phyloP scores from a whole-genome alignment of 2,113 vertebrate species.

The Turnix velox region DNA sequence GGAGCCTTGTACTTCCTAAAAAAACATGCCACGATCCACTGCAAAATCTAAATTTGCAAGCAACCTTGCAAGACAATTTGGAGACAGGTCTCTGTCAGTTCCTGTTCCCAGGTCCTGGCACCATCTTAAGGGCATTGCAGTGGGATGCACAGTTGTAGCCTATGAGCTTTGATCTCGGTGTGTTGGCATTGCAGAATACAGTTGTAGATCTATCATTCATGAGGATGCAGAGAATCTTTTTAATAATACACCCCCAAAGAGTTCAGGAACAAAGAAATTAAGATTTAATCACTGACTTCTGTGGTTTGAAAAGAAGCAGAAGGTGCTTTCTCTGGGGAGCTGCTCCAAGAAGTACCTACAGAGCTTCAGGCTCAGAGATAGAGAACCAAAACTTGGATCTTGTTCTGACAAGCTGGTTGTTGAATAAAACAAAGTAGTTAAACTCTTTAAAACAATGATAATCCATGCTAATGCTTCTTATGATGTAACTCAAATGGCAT shows the following conservation, averaged over 20 bases:
- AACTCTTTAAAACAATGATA: neutral
- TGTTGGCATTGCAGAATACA: neutral
- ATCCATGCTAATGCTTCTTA: neutral
- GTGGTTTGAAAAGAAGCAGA: neutral
- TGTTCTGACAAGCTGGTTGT: neutral
- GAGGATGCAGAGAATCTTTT: neutral
- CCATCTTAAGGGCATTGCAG: neutral
- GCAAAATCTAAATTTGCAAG: neutral
- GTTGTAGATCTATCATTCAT: neutral
- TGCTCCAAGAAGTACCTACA: neutral
- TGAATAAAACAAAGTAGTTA: neutral
- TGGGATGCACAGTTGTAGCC: neutral
- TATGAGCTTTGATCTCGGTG: neutral
- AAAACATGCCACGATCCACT: neutral
- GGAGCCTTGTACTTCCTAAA: neutral
- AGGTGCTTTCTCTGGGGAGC: neutral
- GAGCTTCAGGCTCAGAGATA: neutral
- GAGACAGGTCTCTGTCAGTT: neutral
- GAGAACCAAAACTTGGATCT: neutral
- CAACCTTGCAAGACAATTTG: neutral
- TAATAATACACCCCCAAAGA: accelerated
- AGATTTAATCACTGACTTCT: neutral
- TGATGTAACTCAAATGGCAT: neutral
- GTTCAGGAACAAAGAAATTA: neutral
- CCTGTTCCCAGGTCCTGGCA: neutral